Percentiles rank a stretch among this genome's conserved stretches.
Conservation (phyloP, 1,140 invertebrate genomes). For the Olivierus martensii region DNA sequence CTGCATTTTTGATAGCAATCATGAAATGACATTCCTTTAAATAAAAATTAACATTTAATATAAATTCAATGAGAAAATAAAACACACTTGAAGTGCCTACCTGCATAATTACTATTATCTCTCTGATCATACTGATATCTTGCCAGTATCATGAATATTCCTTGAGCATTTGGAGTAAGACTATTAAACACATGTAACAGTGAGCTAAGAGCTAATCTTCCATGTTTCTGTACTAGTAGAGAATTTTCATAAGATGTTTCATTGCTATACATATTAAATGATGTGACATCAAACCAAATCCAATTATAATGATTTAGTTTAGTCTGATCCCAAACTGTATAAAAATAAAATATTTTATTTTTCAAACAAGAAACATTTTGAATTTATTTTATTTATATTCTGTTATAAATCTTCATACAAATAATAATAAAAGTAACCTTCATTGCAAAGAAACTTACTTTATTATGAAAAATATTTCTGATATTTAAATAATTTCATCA, state of each 20-base stretch:
- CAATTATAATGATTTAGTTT: conserved; percentile 71
- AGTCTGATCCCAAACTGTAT: conserved; percentile 73
- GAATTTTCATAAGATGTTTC: conserved; percentile 80
- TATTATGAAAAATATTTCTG: no score
- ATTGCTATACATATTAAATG: conserved; percentile 60
- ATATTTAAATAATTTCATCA: no score
- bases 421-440: no score
- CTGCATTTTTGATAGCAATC: conserved; percentile 67
- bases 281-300: conserved; percentile 71
- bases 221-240: conserved; percentile 55
- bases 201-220: conserved; percentile 63
- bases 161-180: conserved; percentile 69
- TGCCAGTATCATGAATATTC: conserved; percentile 62
- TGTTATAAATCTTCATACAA: no score
- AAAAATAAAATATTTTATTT: conserved; percentile 5
- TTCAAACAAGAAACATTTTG: no score
- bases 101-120: no score
- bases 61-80: background rate
- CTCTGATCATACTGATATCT: conserved; percentile 7
- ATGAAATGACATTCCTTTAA: conserved; percentile 67
- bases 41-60: background rate
- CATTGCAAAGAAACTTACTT: no score
- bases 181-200: conserved; percentile 75
- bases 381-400: no score
- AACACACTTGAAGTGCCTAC: no score